Evolutionary conservation across 2,797 vertebrate species (phyloP), one percentile per base, ranked within the genome.

Genomic region (Darevskia mixta): DNA sequence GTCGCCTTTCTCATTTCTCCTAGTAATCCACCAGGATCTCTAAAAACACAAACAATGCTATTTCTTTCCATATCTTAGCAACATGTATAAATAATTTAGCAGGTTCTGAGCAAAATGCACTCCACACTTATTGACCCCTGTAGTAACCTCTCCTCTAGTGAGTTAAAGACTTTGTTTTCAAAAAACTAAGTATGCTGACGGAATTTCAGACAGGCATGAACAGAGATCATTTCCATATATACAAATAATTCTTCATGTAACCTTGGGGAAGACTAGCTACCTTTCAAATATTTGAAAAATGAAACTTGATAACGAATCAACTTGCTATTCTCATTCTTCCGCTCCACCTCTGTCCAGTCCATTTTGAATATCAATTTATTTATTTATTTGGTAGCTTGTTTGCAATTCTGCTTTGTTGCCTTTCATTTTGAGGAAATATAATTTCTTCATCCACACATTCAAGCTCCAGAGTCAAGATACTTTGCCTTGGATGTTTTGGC

Each of bases 31-130:
- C 4, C 9, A 43, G 11, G 8, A 85, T 85, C 7, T 87, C 91
- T 85, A 69, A 91, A 79, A 79, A 78, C 86, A 86, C 2, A 89
- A 49, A 84, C 18, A 84, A 83, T 79, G 0, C 0, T 83, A 58
- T 6, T 93, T 41, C 78, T 91, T 87, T 86, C 23, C 27, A 87
- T 43, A 83, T 79, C 5, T 76, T 89, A 66, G 78, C 5, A 90
- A 35, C 27, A 77, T 86, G 49, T 0, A 86, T 87, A 20, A 94
- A 92, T 85, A 88, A 87, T 91, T 86, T 43, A 78, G 17, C 0
- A 80, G 69, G 5, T 90, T 86, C 11, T 45, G 41, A 78, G 1
- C 43, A 61, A 58, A 27, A 67, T 45, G 1, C 38, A 80, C 55
- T 88, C 7, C 29, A 88, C 35, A 77, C 1, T 55, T 90, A 83